Evolutionary conservation across 2,113 vertebrate genomes (phyloP), one percentile per base, ranked within the genome.

Genomic region (Cairina moschata): DNA sequence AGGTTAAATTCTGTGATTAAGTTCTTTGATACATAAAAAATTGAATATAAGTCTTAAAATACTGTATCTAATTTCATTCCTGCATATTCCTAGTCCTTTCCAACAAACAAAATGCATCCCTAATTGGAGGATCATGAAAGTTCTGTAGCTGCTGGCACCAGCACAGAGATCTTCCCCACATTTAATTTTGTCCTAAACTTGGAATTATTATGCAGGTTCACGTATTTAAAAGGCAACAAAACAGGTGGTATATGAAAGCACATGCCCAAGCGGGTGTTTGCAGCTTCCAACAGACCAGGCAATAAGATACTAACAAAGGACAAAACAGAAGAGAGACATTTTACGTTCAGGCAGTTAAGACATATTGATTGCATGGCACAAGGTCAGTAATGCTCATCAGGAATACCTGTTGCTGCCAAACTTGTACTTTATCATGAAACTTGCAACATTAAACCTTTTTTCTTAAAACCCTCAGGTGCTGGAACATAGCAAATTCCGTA

Each of bases 61-160:
- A 60, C 3, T 7, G 1, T 9, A 59, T 21, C 73, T 52, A 16
- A 62, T 88, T 68, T 92, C 28, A 82, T 50, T 71, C 26, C 40
- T n/a, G 29, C 0, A 0, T 32, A 76, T 86, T 95, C 79, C 55
- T 67, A 92, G 22, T 42, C 59, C 13, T 83, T 56, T 40, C 87
- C 5, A 48, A 87, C 59, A 90, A 95, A 65, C 36, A 58, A 91
- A 86, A 91, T 38, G 26, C 69, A 84, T 54, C 34, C 83, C 48
- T 34, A 40, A 1, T 3, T 36, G 23, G 48, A 34, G 31, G 38
- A 69, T 15, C 75, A 8, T n/a, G 55, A 59, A 86, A 82, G 13
- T 28, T 72, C 52, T 60, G 29, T 38, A 31, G 28, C 11, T 82
- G 31, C 29, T 56, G 13, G 31, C 32, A 89, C 18, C 48, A 87